Conservation (phyloP, 1,140 invertebrate species). For the Myzus persicae region DNA sequence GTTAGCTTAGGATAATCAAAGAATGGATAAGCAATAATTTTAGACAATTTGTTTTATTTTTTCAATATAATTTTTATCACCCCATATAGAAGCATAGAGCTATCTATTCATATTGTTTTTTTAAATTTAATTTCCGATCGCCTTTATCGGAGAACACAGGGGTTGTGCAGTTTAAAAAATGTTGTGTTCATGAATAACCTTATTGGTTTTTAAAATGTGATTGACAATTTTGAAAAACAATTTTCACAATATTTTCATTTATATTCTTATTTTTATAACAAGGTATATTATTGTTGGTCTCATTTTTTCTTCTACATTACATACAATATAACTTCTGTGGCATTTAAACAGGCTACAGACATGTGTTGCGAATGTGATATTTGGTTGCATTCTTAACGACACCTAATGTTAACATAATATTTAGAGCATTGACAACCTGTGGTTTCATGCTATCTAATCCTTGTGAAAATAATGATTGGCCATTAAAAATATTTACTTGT, state of each 20-base stretch:
- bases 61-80: conserved; percentile 27
- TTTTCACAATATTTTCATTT: conserved; percentile 9
- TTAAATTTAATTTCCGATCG: conserved; percentile 15
- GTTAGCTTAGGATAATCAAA: conserved; percentile 49
- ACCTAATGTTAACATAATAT: neutral
- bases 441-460: neutral
- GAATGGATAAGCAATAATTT: conserved; percentile 53
- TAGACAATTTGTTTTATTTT: conserved; percentile 56
- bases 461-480: neutral
- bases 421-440: neutral
- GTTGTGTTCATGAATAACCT: conserved; percentile 51
- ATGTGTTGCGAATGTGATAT: neutral
- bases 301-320: conserved; percentile 36
- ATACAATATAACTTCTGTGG: neutral
- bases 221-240: conserved; percentile 28
- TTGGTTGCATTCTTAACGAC: neutral
- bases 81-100: neutral
- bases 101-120: conserved; percentile 17
- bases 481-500: neutral
- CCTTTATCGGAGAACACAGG: conserved; percentile 28
- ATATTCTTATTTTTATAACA: neutral
- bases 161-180: neutral
- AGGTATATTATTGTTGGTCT: conserved; percentile 41
- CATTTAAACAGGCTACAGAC: neutral
- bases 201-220: conserved; percentile 8